Evolutionary conservation across 2,888 invertebrate genomes (phyloP), one percentile per base, ranked within the genome.

Genomic region (Pachydiplax longipennis): DNA sequence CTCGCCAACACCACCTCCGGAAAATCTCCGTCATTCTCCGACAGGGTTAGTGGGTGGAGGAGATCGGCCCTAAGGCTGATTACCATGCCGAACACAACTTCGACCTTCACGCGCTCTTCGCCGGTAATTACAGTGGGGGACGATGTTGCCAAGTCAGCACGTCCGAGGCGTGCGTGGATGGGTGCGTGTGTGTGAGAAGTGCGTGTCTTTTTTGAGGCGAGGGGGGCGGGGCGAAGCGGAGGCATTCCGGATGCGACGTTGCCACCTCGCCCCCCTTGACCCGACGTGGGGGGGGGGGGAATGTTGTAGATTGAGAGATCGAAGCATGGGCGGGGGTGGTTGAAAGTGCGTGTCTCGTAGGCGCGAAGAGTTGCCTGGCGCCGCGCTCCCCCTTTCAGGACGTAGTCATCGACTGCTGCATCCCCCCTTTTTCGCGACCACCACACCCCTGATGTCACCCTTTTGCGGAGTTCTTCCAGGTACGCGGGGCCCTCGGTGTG

Each of bases 91-190:
- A 81, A 73, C 91, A 80, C 90, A 90, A 80, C 81, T 87, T n/a
- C 91, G 91, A 91, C 91, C 91, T 91, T 91, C 91, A 91, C 91
- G 91, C 91, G 91, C 90, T 91, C 91, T 90, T 90, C 91, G 91
- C 81, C 90, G 90, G 90, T 91, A 91, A 91, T 91, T 91, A 91
- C 91, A 90, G 91, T 73, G 82, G 44, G 90, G 53, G 61, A 83
- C 91, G 80, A 44, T 87, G 91, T 91, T 91, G 91, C 91, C 91
- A 91, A 65, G 90, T 91, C 82, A 65, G 44, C 58, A 18, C 83
- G 83, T 58, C 58, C 83, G 83, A 35, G 53, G 83, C 83, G 83
- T 18, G 58, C 53, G 44, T 44, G 25, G 25, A n/a, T 58, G 25
- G 48, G 53, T 31, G 18, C 53, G 48, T 48, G 48, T 48, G 48